These are phyloP conservation scores for Drosophila ironensis DNA, from an alignment of 1,140 invertebrate species.

Conservation along the genomic window DNA sequence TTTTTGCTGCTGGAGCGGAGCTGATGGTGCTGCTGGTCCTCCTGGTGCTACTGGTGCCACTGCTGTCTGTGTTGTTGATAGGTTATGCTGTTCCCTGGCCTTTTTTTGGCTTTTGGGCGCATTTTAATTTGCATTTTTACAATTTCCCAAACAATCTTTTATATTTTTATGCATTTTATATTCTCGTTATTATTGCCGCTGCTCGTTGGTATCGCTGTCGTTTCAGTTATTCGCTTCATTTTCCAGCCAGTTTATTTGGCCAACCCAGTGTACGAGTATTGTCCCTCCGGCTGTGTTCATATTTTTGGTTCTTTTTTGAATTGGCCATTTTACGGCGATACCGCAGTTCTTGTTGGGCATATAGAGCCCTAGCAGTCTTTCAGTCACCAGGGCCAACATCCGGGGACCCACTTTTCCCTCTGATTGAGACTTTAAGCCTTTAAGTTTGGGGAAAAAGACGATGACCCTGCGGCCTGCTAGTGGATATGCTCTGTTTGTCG, in stretches of 20 bases:
- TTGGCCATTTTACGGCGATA: background rate
- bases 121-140: conserved; percentile 53
- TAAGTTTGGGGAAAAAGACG: background rate
- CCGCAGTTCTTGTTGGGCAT: background rate
- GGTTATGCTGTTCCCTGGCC: conserved; percentile 11
- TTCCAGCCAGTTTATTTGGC: conserved; percentile 10
- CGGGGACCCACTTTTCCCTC: too few relatives aligned
- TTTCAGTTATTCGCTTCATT: conserved; percentile 6
- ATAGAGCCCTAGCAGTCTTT: too few relatives aligned
- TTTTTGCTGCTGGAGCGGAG: background rate
- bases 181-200: conserved; percentile 24
- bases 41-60: too few relatives aligned
- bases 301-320: background rate
- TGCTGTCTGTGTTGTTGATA: conserved; percentile 5
- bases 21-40: too few relatives aligned
- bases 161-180: conserved; percentile 40
- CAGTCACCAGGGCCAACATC: too few relatives aligned
- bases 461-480: too few relatives aligned
- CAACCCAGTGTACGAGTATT: background rate
- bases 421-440: too few relatives aligned
- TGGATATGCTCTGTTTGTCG: background rate
- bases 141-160: conserved; percentile 25
- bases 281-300: background rate
- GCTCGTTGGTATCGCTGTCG: conserved; percentile 4
- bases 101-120: conserved; percentile 31